Base-by-base conservation (phyloP, 2,113 vertebrate species). In the Pholis gunnellus region DNA sequence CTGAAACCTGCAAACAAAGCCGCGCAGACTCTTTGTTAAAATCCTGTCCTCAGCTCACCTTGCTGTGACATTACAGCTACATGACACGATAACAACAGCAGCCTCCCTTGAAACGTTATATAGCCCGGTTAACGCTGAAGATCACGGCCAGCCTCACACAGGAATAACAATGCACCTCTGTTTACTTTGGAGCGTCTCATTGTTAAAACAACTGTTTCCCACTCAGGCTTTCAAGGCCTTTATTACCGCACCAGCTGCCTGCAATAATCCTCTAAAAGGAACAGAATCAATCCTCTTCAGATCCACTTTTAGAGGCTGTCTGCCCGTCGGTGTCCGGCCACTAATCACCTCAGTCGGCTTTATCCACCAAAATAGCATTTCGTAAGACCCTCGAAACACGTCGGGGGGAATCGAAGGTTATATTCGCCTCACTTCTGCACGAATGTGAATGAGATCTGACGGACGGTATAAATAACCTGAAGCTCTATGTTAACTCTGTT, bases 201-300 rank as follows among this genome's bases (percentile, higher is more conserved):
- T 85, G 79, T 88, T 85, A 79, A 92, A 93, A 88, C 85, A 84
- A 65, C 83, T 84, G 82, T 59, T 72, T 72, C 83, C 60, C 77
- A 76, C 83, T 82, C 71, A 6, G 80, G 76, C 76, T 86, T 74
- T 83, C 82, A 60, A 44, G 80, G 73, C 56, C 72, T 84, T 90
- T 63, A 72, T 87, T 91, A 91, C 84, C 76, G 29, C 64, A 66
- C 52, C 90, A 88, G 85, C 88, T 93, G 92, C 78, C 44, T 42
- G 42, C 67, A 68, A 84, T 90, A 84, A 91, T 88, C 85, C 79
- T 72, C 72, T 40, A 85, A 86, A 83, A 91, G 80, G 36, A 89
- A 82, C 66, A 81, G 52, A 81, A 89, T 82, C 83, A 89, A 82
- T 86, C 84, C 81, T 81, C 73, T 20, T 65, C 65, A 85, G 79